Evolutionary conservation across 2,797 vertebrate genomes (phyloP).

Genomic region (Adrianichthys oophorus): DNA sequence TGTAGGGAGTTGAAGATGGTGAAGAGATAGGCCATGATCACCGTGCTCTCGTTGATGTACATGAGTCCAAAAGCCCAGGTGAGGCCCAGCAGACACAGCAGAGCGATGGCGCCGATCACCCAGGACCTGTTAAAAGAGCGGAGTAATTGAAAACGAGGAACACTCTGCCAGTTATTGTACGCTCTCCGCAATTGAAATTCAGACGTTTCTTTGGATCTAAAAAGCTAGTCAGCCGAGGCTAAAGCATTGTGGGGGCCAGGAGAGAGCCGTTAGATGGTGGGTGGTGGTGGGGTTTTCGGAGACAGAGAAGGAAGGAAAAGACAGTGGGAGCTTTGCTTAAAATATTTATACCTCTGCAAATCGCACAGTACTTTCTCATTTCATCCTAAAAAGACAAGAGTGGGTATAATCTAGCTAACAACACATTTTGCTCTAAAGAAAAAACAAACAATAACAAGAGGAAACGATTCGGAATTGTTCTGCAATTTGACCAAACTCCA

Average conservation of each 20-base stretch:
- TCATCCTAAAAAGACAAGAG: slow-evolving; percentile 29
- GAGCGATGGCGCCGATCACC: slow-evolving; percentile 95
- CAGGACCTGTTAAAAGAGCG: slow-evolving; percentile 83
- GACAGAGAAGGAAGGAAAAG: slow-evolving; percentile 33
- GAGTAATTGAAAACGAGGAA: slow-evolving; percentile 7
- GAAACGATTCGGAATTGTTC: too few relatives aligned
- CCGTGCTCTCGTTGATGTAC: slow-evolving; percentile 95
- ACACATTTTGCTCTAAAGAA: slow-evolving; percentile 15
- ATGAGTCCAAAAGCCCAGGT: slow-evolving; percentile 98
- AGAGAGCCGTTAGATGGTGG: slow-evolving; percentile 37
- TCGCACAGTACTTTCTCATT: slow-evolving; percentile 38
- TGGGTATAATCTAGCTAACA: slow-evolving; percentile 30
- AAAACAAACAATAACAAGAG: too few relatives aligned
- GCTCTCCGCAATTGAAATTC: slow-evolving; percentile 4
- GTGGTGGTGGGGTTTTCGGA: slow-evolving; percentile 35
- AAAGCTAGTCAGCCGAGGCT: slow-evolving; percentile 37
- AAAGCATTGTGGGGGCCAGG: slow-evolving; percentile 36
- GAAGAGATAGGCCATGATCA: slow-evolving; percentile 99
- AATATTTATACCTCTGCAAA: slow-evolving; percentile 42
- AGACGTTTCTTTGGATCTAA: slow-evolving; percentile 13
- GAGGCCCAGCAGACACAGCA: slow-evolving; percentile 94
- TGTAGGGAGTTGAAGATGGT: slow-evolving; percentile 99
- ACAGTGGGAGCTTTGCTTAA: slow-evolving; percentile 46
- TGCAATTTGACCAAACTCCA: too few relatives aligned
- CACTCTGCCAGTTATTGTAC: background rate